A percentile compares a stretch with the other conserved stretches of the same genome.
These are phyloP conservation scores for Choreutis nemorana DNA, from an alignment of 2,888 invertebrate genomes.

Conservation along the genomic window DNA sequence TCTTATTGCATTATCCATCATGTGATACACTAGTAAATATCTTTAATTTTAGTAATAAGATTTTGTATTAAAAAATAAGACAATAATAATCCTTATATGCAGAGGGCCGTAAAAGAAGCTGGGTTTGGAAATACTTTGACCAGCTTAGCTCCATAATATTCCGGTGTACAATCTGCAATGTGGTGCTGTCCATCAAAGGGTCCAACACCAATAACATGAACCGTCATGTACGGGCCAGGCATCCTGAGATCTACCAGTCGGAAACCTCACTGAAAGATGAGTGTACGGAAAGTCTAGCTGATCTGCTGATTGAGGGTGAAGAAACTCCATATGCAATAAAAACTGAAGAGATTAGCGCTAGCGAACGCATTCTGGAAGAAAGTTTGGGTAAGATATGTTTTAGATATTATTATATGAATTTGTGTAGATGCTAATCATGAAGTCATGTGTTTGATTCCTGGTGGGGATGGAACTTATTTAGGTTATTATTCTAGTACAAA, in stretches of 20 bases:
- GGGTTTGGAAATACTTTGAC: slow-evolving; percentile 60
- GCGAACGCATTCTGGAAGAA: too few relatives aligned
- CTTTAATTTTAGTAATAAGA: too few relatives aligned
- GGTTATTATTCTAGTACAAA: too few relatives aligned
- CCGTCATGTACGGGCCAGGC: slow-evolving; percentile 42
- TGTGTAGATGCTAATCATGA: too few relatives aligned
- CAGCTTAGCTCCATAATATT: slow-evolving; percentile 46
- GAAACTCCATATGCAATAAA: slow-evolving; percentile 21
- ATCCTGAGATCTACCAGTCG: slow-evolving; percentile 30
- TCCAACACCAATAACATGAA: slow-evolving; percentile 59
- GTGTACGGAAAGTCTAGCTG: slow-evolving; percentile 2
- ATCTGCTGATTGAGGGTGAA: slow-evolving; percentile 20
- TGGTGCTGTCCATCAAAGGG: slow-evolving; percentile 51
- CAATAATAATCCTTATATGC: slow-evolving; percentile 14
- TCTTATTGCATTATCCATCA: too few relatives aligned
- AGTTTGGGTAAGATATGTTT: too few relatives aligned
- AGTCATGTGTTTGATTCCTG: too few relatives aligned
- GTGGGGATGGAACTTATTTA: too few relatives aligned
- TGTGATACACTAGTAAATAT: too few relatives aligned
- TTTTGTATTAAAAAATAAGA: too few relatives aligned
- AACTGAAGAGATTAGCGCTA: slow-evolving; percentile 29
- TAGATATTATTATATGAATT: too few relatives aligned
- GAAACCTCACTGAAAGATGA: slow-evolving; percentile 25
- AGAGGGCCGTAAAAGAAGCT: slow-evolving; percentile 47
- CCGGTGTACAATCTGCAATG: slow-evolving; percentile 45